A percentile compares a stretch with the other conserved stretches of the same genome.
Conservation (phyloP, 2,888 invertebrate genomes). For the Rhimphoctona megacephalus region DNA sequence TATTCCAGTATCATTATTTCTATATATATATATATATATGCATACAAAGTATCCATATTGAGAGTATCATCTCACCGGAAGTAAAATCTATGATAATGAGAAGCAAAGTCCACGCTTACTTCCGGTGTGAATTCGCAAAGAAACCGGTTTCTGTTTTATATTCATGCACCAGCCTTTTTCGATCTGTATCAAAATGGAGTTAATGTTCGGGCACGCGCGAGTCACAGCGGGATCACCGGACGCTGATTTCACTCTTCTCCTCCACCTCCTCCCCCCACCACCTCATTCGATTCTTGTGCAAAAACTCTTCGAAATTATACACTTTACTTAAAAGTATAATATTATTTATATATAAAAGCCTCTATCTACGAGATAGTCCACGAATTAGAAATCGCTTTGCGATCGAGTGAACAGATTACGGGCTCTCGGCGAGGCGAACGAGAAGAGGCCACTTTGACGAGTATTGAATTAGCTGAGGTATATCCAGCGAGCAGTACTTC, state of each 20-base stretch:
- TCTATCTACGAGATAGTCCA: constrained; percentile 26
- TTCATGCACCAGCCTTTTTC: background rate
- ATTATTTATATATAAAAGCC: background rate
- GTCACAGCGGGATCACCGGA: constrained; percentile 40
- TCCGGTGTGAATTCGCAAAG: constrained; percentile 27
- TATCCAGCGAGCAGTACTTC: constrained; percentile 30
- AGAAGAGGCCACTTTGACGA: constrained; percentile 47
- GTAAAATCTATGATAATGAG: constrained; percentile 42
- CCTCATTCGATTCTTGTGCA: background rate
- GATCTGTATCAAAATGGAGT: constrained; percentile 21
- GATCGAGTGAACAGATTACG: constrained; percentile 72
- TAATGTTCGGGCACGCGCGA: constrained; percentile 25
- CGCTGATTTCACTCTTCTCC: constrained; percentile 61
- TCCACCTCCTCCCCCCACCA: background rate
- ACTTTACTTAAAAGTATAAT: background rate
- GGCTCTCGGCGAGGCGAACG: constrained; percentile 16
- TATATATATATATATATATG: background rate
- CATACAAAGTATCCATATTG: background rate
- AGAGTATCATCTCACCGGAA: constrained; percentile 42
- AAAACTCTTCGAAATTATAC: constrained; percentile 8
- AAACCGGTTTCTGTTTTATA: constrained; percentile 9
- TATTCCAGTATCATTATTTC: background rate
- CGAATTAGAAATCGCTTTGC: constrained; percentile 71
- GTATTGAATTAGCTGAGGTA: constrained; percentile 9
- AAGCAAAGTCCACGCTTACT: constrained; percentile 22